Percentiles rank a stretch among this genome's conserved stretches.
These are phyloP conservation scores for Allobates femoralis DNA, from an alignment of 2,797 vertebrate species.

Conservation along the genomic window DNA sequence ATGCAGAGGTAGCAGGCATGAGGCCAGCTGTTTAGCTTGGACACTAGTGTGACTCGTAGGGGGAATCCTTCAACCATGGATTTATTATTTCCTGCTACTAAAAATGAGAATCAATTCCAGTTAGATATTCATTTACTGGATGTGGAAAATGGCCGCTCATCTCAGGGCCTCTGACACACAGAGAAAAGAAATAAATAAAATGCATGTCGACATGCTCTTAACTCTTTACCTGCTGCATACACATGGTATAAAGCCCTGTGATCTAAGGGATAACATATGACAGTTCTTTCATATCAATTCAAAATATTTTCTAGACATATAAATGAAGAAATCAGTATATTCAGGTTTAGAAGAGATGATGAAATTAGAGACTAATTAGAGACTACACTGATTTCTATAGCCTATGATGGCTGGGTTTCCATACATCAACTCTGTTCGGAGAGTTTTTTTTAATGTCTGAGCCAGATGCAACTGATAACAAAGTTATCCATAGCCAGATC, in stretches of 20 bases:
- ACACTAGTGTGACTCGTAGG: constrained; percentile 51
- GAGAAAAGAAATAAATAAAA: constrained; percentile 51
- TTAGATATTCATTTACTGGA: constrained; percentile 64
- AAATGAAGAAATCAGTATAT: background rate
- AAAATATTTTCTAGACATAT: background rate
- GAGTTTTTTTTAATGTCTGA: too few species aligned
- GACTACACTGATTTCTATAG: background rate
- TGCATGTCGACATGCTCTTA: background rate
- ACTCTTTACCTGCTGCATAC: background rate
- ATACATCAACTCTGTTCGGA: too few species aligned
- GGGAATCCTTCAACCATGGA: constrained; percentile 61
- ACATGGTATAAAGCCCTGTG: background rate
- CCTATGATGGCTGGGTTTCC: background rate
- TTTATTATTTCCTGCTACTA: constrained; percentile 65
- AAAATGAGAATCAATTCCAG: constrained; percentile 63
- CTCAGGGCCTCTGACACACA: constrained; percentile 50
- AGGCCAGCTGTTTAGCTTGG: constrained; percentile 62
- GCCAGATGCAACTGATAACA: too few species aligned
- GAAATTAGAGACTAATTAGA: background rate
- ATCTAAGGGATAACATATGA: background rate
- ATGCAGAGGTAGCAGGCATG: constrained; percentile 38
- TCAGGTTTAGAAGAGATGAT: background rate
- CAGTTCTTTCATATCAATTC: background rate
- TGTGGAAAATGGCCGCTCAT: constrained; percentile 56
- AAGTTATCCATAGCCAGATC: too few species aligned